A percentile compares a stretch with the other conserved stretches of the same genome.
Evolutionary conservation across 1,140 invertebrate genomes (phyloP).

Genomic region (Battus philenor): DNA sequence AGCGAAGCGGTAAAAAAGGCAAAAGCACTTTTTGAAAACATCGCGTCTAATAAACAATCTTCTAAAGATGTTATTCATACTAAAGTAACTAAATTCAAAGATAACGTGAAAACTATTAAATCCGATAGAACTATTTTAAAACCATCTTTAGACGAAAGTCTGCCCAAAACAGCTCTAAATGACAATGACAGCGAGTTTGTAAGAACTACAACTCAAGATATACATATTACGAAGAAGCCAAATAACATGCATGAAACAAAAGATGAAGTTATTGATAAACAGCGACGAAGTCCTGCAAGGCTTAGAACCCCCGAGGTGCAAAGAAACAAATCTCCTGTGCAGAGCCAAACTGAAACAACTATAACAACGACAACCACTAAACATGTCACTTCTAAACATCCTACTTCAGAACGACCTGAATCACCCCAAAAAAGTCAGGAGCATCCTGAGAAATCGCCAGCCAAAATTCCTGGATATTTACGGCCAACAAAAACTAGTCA

Average conservation of each 20-base stretch:
- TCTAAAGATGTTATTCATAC: slow-evolving; percentile 32
- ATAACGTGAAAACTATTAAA: slow-evolving; percentile 55
- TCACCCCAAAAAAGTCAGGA: slow-evolving; percentile 26
- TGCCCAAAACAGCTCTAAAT: slow-evolving; percentile 24
- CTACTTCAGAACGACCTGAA: slow-evolving; percentile 26
- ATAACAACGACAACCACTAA: slow-evolving; percentile 31
- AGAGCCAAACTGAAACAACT: slow-evolving; percentile 26
- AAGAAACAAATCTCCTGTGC: slow-evolving; percentile 39
- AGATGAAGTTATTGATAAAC: slow-evolving; percentile 23
- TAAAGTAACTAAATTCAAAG: slow-evolving; percentile 55
- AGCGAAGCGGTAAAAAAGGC: slow-evolving; percentile 80
- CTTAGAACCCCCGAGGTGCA: slow-evolving; percentile 30
- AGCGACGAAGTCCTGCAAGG: slow-evolving; percentile 27
- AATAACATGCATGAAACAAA: slow-evolving; percentile 13
- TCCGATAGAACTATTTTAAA: slow-evolving; percentile 38
- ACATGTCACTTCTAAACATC: slow-evolving; percentile 21
- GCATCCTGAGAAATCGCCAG: slow-evolving; percentile 30
- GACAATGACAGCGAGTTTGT: slow-evolving; percentile 36
- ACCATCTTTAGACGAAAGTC: slow-evolving; percentile 30
- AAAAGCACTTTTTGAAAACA: slow-evolving; percentile 81
- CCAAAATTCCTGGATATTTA: slow-evolving; percentile 53
- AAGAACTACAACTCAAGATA: slow-evolving; percentile 10
- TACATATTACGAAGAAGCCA: slow-evolving; percentile 16
- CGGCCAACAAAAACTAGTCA: slow-evolving; percentile 58
- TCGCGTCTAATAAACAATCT: slow-evolving; percentile 66